Base-by-base conservation (phyloP, 2,797 vertebrate genomes). In the Coluber constrictor region DNA sequence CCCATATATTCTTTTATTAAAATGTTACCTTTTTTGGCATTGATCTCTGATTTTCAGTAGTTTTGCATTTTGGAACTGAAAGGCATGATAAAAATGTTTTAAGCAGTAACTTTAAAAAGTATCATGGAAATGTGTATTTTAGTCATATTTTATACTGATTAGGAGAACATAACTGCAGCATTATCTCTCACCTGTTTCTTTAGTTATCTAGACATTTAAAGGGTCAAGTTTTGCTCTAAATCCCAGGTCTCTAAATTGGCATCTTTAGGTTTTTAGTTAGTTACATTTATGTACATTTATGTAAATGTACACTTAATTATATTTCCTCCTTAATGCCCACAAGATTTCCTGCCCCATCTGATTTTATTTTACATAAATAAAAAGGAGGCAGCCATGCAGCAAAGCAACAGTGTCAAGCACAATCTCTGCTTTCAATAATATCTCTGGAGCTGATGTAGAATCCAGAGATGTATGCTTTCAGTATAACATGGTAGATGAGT, bases 371-470 rank as follows among this genome's bases (percentile, higher is more conserved):
- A 47, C 4, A 25, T 83, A 47, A 83, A 83, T 25, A 25, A 79
- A 79, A 79, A 47, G 43, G 43, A 83, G 79, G 79, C 20, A 25
- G 43, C 18, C 43, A 83, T 83, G 79, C 23, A 83, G 37, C 79
- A 83, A 23, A 83, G 79, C 43, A 83, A 83, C 23, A 47, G 37
- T 47, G 4, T 83, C 79, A 83, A 83, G 43, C 43, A 47, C 79
- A 54, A 18, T 94, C 93, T 97, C 23, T 47, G 79, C 47, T 83
- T 83, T 83, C 56, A 37, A 83, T 74, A 74, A 37, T 43, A 79
- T 79, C 74, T 79, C 74, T 79, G 70, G 32, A 74, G 32, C 18
- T 9, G 15, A 20, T 79, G 18, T 20, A 83, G 74, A 83, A 83
- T 20, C 74, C 9, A 43, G 10, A 83, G 74, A 47, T 12, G 10